Evolutionary conservation across 2,888 invertebrate genomes (phyloP).

Genomic region (Charanyca ferruginea): DNA sequence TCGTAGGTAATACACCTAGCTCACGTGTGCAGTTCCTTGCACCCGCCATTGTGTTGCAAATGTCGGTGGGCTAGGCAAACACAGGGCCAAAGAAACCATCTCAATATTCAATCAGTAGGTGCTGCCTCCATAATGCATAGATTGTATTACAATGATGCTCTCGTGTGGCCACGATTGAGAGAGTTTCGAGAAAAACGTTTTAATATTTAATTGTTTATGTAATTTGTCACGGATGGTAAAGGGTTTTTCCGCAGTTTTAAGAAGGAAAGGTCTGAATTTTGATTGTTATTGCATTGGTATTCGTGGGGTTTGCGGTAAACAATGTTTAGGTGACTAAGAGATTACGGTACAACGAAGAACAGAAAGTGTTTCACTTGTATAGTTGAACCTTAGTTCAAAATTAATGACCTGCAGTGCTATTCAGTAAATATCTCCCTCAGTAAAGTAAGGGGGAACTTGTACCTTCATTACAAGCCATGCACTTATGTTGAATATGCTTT

Average conservation of each 20-base stretch:
- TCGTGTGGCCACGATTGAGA: constrained; percentile 46
- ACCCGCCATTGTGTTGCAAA: constrained; percentile 61
- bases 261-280: constrained; percentile 21
- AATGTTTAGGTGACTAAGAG: neutral
- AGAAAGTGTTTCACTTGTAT: no score
- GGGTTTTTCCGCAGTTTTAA: constrained; percentile 16
- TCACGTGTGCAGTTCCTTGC: constrained; percentile 65
- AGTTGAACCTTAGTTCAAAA: no score
- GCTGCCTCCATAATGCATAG: constrained; percentile 59
- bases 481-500: no score
- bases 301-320: constrained; percentile 3
- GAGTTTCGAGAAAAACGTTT: constrained; percentile 39
- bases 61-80: constrained; percentile 38
- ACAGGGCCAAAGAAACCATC: constrained; percentile 46
- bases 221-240: constrained; percentile 29
- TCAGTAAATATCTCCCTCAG: no score
- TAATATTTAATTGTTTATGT: constrained; percentile 37
- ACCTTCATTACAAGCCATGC: no score
- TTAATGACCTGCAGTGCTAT: no score
- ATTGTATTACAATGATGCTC: constrained; percentile 35
- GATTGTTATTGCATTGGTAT: constrained; percentile 4
- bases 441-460: no score
- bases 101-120: constrained; percentile 61
- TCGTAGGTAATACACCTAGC: constrained; percentile 24
- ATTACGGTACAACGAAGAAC: neutral